Conservation (phyloP, 2,888 invertebrate genomes). For the Cosmorhoe ocellata region DNA sequence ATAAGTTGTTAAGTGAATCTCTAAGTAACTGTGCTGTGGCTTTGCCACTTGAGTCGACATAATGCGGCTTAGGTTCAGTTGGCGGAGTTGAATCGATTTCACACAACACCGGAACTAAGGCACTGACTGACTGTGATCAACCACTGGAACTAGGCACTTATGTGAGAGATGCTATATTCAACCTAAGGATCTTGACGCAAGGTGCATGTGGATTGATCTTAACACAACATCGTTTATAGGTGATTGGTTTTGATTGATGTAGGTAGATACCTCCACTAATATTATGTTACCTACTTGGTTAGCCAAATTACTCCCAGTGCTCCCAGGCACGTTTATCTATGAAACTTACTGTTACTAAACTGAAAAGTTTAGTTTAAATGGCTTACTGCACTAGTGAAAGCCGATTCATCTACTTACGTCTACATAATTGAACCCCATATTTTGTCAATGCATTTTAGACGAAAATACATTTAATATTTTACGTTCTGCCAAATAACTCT, state of each 20-base stretch:
- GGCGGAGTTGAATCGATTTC: conserved; percentile 21
- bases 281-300: too few relatives aligned
- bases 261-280: too few relatives aligned
- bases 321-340: too few relatives aligned
- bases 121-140: conserved; percentile 18
- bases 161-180: not conserved
- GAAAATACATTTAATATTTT: conserved; percentile 18
- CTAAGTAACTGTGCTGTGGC: conserved; percentile 5
- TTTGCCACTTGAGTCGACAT: conserved; percentile 20
- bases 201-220: too few relatives aligned
- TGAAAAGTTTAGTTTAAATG: too few relatives aligned
- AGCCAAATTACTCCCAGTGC: too few relatives aligned
- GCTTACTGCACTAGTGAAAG: not conserved
- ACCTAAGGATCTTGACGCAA: not conserved
- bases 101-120: conserved; percentile 20
- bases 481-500: conserved; percentile 17
- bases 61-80: conserved; percentile 18
- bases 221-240: too few relatives aligned
- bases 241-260: too few relatives aligned
- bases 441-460: conserved; percentile 19
- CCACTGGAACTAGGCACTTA: not conserved
- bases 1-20: too few relatives aligned
- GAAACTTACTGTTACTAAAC: too few relatives aligned
- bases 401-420: too few relatives aligned
- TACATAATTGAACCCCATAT: not conserved